These are phyloP conservation scores for Palaemon carinicauda DNA, from an alignment of 1,140 invertebrate species.

Conservation along the genomic window DNA sequence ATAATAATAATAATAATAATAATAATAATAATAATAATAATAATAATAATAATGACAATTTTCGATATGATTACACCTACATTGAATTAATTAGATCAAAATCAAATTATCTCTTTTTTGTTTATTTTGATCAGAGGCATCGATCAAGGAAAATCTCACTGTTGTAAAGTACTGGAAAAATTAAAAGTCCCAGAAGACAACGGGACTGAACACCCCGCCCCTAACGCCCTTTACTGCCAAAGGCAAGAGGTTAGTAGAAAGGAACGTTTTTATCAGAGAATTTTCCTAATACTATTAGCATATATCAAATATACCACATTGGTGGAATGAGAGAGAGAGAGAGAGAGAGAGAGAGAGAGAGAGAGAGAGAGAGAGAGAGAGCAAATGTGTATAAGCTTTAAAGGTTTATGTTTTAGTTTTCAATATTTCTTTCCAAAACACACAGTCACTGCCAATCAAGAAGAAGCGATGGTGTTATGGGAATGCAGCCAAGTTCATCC, in stretches of 20 bases:
- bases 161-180: no score
- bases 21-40: no score
- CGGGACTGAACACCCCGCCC: no score
- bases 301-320: neutral
- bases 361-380: constrained; percentile 11
- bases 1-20: no score
- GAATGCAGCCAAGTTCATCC: neutral
- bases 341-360: neutral
- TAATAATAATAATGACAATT: no score
- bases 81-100: no score
- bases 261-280: neutral
- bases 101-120: no score
- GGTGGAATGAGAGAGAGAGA: neutral
- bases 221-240: no score
- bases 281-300: neutral
- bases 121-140: no score
- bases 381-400: neutral
- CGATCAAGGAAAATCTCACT: no score
- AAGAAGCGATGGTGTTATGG: neutral
- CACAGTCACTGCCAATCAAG: neutral
- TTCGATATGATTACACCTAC: no score
- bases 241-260: neutral
- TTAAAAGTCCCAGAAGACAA: no score
- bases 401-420: neutral
- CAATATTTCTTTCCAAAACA: neutral